Evolutionary conservation across 2,797 vertebrate genomes (phyloP).

Genomic region (Poecilia wingei): DNA sequence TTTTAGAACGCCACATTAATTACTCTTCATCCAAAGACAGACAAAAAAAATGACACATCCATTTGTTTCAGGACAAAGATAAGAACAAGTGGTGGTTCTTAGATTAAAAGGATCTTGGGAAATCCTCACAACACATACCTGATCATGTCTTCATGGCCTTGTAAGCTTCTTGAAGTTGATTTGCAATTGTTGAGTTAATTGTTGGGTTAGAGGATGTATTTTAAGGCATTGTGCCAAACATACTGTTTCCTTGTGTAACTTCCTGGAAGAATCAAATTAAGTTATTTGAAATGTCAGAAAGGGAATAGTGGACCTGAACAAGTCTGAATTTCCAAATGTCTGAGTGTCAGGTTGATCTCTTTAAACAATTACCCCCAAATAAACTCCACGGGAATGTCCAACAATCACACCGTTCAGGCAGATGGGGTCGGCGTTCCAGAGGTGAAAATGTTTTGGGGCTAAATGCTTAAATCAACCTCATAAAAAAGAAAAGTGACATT

Average conservation of each 20-base stretch:
- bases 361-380: not conserved
- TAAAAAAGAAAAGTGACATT: not conserved
- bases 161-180: too few species aligned
- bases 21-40: slow-evolving; percentile 1
- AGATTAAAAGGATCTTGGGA: not conserved
- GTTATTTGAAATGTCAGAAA: not conserved
- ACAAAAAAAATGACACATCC: slow-evolving; percentile 10
- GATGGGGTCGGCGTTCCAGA: not conserved
- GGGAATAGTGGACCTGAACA: not conserved
- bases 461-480: not conserved
- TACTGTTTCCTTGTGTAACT: not conserved
- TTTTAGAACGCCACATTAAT: slow-evolving; percentile 7
- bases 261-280: not conserved
- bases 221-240: not conserved
- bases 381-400: not conserved
- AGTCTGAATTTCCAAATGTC: not conserved
- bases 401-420: not conserved
- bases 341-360: not conserved
- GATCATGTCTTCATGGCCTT: too few species aligned
- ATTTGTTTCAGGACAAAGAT: slow-evolving; percentile 11
- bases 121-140: not conserved
- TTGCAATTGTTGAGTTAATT: not conserved
- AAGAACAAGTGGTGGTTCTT: not conserved
- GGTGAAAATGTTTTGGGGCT: not conserved
- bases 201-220: not conserved